A percentile compares a stretch with the other conserved stretches of the same genome.
phyloP scores from a whole-genome alignment of 2,888 invertebrate genomes.

The Steinernema scapterisci region DNA sequence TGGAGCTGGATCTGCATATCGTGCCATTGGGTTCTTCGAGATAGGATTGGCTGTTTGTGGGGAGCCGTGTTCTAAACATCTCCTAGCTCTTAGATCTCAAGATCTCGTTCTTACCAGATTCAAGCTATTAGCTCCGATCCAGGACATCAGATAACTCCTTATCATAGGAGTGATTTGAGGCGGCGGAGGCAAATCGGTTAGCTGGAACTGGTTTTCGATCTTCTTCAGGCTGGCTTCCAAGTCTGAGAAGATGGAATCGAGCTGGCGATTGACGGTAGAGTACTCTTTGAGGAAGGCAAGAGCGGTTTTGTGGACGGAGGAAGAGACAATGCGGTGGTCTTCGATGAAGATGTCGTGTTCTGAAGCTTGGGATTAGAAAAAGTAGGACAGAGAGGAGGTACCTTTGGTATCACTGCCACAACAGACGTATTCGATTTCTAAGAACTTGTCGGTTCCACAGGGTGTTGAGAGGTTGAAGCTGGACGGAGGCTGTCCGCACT shows the following conservation, averaged over 20 bases:
- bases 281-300: background rate
- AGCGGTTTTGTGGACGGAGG: constrained; percentile 3
- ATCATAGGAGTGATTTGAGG: constrained; percentile 5
- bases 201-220: background rate
- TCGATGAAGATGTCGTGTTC: background rate
- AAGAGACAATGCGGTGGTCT: background rate
- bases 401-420: background rate
- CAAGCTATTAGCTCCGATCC: background rate
- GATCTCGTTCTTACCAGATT: background rate
- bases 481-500: background rate
- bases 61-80: background rate
- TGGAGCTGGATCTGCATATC: background rate
- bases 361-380: background rate
- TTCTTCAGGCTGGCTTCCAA: background rate
- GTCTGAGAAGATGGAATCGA: background rate
- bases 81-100: background rate
- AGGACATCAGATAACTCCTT: background rate
- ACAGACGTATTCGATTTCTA: constrained; percentile 17
- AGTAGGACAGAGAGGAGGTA: background rate
- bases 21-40: background rate
- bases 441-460: background rate
- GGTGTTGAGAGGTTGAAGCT: background rate
- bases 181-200: background rate
- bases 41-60: constrained; percentile 9
- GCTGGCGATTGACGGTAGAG: background rate